Evolutionary conservation across 1,140 invertebrate species (phyloP), one percentile per base, ranked within the genome.

Genomic region (Drosophila setifemur): DNA sequence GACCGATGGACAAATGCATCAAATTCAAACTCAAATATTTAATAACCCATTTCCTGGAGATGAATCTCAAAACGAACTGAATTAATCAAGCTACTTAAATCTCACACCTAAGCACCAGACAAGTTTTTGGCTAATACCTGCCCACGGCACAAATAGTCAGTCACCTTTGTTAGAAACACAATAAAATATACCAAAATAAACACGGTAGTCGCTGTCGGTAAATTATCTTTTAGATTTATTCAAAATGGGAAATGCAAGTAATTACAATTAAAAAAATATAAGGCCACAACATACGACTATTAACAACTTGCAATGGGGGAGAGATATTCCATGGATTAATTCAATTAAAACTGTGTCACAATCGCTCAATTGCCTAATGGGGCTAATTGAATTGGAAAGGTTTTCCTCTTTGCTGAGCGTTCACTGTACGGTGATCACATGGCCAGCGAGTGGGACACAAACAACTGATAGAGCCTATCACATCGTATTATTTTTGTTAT

Each of bases 401-500:
- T 21, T 16, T 39, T 8, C 18, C 55, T 11, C 31, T 2, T 39
- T 0, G 16, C 5, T 8, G 23, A 18, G 55, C 25, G 25, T 14
- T 53, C 35, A 60, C 55, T 60, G 55, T 60, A 40, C 48, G n/a
- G 31, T 29, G 16, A 58, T 52, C 47, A 58, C 31, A 35, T 8
- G 44, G 31, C 11, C 44, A 16, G 29, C 16, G 53, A 45, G 44
- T 57, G 53, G 14, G 7, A 19, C 19, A n/a, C 8, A n/a, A 8
- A 14, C 14, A 37, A 37, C 14, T 37, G 33, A 37, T 37, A 37
- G 14, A 14, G 33, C 16, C 14, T 33, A 12, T 12, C 14, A 12
- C 31, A 4, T 12, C 14, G 33, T 16, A 37, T 37, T 23, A 23
- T 23, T 23, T 3, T 23, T 23, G 2, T 23, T 37, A 14, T 37